Percentiles rank a stretch among this genome's conserved stretches.
These are phyloP conservation scores for Epiblema foenella DNA, from an alignment of 2,888 invertebrate genomes.

Conservation along the genomic window DNA sequence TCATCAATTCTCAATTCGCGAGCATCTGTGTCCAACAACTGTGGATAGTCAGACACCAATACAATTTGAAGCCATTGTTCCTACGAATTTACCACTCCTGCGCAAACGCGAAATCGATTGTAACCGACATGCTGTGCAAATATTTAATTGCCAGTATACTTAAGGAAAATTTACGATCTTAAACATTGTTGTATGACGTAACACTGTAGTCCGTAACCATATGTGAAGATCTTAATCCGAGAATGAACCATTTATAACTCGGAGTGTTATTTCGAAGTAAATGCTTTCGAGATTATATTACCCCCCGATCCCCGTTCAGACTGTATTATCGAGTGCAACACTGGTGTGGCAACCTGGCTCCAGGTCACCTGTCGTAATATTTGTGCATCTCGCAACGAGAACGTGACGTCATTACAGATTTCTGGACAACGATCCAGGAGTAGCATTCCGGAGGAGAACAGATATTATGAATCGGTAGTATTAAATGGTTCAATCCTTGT, in stretches of 20 bases:
- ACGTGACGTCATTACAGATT: too few species aligned
- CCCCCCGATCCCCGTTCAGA: background rate
- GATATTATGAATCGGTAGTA: too few species aligned
- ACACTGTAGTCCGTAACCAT: conserved; percentile 21
- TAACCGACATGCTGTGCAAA: conserved; percentile 41
- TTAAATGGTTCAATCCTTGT: too few species aligned
- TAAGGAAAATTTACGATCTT: conserved; percentile 42
- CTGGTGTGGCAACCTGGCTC: background rate
- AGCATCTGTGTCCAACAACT: conserved; percentile 25
- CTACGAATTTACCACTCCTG: conserved; percentile 36
- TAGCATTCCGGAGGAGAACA: too few species aligned
- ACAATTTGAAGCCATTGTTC: conserved; percentile 43
- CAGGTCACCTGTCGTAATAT: background rate
- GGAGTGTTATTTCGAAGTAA: background rate
- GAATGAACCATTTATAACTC: conserved; percentile 5
- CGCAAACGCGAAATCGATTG: conserved; percentile 35
- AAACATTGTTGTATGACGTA: conserved; percentile 23
- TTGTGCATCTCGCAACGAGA: too few species aligned
- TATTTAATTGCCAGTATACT: conserved; percentile 39
- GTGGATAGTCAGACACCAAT: conserved; percentile 29
- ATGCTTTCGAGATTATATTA: background rate
- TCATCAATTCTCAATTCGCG: conserved; percentile 15
- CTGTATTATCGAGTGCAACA: background rate
- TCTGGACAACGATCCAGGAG: too few species aligned
- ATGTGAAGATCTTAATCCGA: conserved; percentile 19